Base-by-base conservation (phyloP, 2,113 vertebrate genomes). In the Echinops telfairi region DNA sequence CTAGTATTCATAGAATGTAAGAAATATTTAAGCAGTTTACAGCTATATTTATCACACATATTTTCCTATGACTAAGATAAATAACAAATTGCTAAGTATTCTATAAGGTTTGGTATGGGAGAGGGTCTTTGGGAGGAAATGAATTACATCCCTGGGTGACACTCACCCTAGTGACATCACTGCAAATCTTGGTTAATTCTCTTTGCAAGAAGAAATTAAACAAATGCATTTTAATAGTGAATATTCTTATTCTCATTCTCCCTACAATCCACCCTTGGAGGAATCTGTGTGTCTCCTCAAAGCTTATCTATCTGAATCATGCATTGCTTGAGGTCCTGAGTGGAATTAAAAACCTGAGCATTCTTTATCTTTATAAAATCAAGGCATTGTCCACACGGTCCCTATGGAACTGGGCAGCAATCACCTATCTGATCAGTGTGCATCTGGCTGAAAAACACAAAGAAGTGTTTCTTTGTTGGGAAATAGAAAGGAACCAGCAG, bases 291-390 rank as follows among this genome's bases (percentile, higher is more conserved):
- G 38, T 86, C 75, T 68, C 29, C 92, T 93, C 78, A 92, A 82
- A 43, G 36, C 15, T 97, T 97, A 95, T 95, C 73, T 95, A 5
- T 77, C 68, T 78, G 43, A 89, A 95, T 75, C 33, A 0, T 38
- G 27, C 31, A 5, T 71, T 89, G 73, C 82, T 91, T 22, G 0
- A 68, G n/a, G 19, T 16, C 77, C 91, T 95, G 82, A 93, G 36
- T 6, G 38, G 90, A 93, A 92, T 29, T 70, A 38, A 96, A 96
- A 96, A 78, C 12, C 33, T 70, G 25, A 82, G 33, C 36, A 79
- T 79, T 91, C 14, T 8, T 93, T 91, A 83, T 43, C 89, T 77
- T 43, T 58, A 15, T 14, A 62, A 89, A 86, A 58, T 22, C 58
- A 66, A 89, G 66, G 47, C 40, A n/a, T 20, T 16, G 1, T 70